Evolutionary conservation across 2,113 vertebrate species (phyloP).

Genomic region (Sula dactylatra): DNA sequence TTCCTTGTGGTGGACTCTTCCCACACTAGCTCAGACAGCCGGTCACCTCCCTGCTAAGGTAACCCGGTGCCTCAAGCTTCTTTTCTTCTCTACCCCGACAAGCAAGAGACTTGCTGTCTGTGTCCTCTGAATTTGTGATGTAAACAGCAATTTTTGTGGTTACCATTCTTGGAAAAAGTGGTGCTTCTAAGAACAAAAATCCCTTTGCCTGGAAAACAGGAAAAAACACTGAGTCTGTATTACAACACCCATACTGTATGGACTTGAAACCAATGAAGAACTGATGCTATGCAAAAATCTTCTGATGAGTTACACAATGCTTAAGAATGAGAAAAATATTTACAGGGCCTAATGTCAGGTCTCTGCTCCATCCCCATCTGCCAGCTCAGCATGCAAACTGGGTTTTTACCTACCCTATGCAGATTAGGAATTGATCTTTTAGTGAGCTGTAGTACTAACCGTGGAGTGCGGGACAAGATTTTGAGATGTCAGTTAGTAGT

Average conservation of each 20-base stretch:
- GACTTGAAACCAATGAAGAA: slow-evolving; percentile 19
- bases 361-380: background rate
- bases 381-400: background rate
- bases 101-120: slow-evolving; percentile 42
- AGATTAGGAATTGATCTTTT: background rate
- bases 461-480: background rate
- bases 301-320: background rate
- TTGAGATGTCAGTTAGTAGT: background rate
- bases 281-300: background rate
- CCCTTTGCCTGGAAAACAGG: slow-evolving; percentile 41
- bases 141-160: slow-evolving; percentile 60
- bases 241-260: background rate
- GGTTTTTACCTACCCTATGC: background rate
- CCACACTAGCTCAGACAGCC: background rate
- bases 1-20: slow-evolving; percentile 21
- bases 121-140: slow-evolving; percentile 33
- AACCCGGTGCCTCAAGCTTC: background rate
- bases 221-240: slow-evolving; percentile 20
- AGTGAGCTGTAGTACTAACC: background rate
- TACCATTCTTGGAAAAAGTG: slow-evolving; percentile 64
- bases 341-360: background rate
- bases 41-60: background rate
- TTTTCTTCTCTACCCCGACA: background rate
- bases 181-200: slow-evolving; percentile 38
- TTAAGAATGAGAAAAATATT: background rate